A percentile compares a stretch with the other conserved stretches of the same genome.
phyloP scores from a whole-genome alignment of 1,140 invertebrate species.

The Littorina saxatilis region DNA sequence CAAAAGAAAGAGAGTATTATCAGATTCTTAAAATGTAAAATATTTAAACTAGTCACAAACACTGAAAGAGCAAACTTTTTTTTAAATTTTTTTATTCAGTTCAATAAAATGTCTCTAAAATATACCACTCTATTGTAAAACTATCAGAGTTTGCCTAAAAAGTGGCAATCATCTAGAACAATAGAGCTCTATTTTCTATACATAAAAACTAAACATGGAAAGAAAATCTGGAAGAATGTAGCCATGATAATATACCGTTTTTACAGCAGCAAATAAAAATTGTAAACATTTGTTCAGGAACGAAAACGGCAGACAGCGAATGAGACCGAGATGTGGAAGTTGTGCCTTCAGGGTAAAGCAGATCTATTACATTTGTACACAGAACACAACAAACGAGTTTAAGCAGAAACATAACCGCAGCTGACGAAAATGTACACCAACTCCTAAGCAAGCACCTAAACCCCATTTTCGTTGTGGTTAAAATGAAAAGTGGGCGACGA shows the following conservation, averaged over 20 bases:
- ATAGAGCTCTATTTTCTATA: constrained; percentile 18
- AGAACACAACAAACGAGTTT: no score
- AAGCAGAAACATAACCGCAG: no score
- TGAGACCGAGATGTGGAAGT: constrained; percentile 17
- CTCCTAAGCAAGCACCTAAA: neutral
- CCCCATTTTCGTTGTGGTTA: constrained; percentile 11
- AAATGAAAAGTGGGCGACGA: no score
- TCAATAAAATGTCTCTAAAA: constrained; percentile 31
- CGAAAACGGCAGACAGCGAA: neutral
- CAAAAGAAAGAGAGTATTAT: no score
- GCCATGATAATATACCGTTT: neutral
- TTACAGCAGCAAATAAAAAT: neutral
- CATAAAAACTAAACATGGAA: constrained; percentile 18
- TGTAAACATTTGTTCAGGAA: neutral
- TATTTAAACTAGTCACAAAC: no score
- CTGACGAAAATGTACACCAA: neutral
- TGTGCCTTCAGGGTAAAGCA: no score
- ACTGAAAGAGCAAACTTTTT: no score
- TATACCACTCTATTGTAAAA: constrained; percentile 25
- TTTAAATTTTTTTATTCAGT: constrained; percentile 12
- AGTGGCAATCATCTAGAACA: constrained; percentile 24
- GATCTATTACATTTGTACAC: no score
- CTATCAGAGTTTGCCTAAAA: constrained; percentile 25
- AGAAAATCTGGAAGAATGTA: constrained; percentile 9
- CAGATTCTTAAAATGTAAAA: no score